Evolutionary conservation across 2,113 vertebrate genomes (phyloP).

Genomic region (Polypterus bichir): DNA sequence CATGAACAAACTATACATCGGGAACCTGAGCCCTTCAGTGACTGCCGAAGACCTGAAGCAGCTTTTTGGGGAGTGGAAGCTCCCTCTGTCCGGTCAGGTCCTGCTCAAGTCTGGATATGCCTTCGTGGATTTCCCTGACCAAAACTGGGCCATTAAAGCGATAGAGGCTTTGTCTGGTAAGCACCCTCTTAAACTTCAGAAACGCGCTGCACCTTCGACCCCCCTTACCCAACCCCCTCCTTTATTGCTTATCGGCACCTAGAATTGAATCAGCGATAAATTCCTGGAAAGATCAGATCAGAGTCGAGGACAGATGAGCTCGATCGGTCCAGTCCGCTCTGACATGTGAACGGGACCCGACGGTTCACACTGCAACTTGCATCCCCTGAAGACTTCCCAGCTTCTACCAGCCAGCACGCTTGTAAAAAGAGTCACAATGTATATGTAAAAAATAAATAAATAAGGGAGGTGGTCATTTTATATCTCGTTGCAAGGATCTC

Average conservation of each 20-base stretch:
- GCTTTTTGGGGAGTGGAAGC: slow-evolving; percentile 75
- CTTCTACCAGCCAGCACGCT: slow-evolving; percentile 14
- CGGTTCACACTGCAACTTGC: not conserved
- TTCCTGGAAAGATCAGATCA: slow-evolving; percentile 12
- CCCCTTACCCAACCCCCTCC: slow-evolving; percentile 20
- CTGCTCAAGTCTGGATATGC: slow-evolving; percentile 85
- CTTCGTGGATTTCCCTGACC: slow-evolving; percentile 87
- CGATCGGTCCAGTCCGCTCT: too few relatives aligned
- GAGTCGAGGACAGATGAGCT: too few relatives aligned
- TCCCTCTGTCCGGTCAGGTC: slow-evolving; percentile 74
- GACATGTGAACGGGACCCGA: too few relatives aligned
- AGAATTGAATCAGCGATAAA: slow-evolving; percentile 19
- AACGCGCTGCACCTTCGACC: not conserved
- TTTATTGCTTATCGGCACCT: slow-evolving; percentile 16
- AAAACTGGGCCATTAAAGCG: slow-evolving; percentile 84
- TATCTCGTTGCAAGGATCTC: not conserved
- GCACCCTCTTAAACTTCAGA: slow-evolving; percentile 33
- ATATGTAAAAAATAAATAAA: too few relatives aligned
- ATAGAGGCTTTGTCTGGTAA: slow-evolving; percentile 83
- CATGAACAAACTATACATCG: slow-evolving; percentile 93
- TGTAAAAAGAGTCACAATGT: not conserved
- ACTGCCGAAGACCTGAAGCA: slow-evolving; percentile 82
- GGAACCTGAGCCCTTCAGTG: slow-evolving; percentile 85
- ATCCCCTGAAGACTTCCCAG: slow-evolving; percentile 20
- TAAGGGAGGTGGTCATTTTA: not conserved